Conservation (phyloP, 2,113 vertebrate genomes). For the Sinocyclocheilus anshuiensis region DNA sequence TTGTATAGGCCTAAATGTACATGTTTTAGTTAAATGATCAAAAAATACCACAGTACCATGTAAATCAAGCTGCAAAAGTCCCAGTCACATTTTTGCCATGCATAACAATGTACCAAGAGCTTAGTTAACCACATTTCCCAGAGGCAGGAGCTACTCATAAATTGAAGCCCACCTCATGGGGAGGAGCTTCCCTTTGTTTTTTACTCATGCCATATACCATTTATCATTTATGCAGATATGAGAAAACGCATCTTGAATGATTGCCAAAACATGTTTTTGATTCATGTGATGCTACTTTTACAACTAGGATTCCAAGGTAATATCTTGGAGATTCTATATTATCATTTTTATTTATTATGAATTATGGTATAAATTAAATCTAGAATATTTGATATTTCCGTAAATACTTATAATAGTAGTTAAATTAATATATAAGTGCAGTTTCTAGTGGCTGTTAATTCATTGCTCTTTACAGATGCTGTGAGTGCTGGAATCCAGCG, state of each 20-base stretch:
- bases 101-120: not conserved
- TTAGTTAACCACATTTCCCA: constrained; percentile 29
- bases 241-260: constrained; percentile 1
- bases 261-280: constrained; percentile 52
- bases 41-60: not conserved
- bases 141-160: not conserved
- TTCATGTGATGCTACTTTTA: constrained; percentile 58
- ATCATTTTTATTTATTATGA: not conserved
- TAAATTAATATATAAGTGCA: not conserved
- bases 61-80: not conserved
- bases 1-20: not conserved
- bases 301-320: constrained; percentile 66
- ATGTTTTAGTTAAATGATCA: not conserved
- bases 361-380: not conserved
- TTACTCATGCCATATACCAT: not conserved
- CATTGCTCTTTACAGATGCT: constrained; percentile 61
- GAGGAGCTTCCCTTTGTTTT: constrained; percentile 30
- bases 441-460: not conserved
- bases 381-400: not conserved
- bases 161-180: constrained; percentile 8
- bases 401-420: not conserved
- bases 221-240: not conserved
- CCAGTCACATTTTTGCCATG: not conserved
- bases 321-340: not conserved
- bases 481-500: not conserved